Evolutionary conservation across 1,140 invertebrate species (phyloP).

Genomic region (Caenorhabditis latens): DNA sequence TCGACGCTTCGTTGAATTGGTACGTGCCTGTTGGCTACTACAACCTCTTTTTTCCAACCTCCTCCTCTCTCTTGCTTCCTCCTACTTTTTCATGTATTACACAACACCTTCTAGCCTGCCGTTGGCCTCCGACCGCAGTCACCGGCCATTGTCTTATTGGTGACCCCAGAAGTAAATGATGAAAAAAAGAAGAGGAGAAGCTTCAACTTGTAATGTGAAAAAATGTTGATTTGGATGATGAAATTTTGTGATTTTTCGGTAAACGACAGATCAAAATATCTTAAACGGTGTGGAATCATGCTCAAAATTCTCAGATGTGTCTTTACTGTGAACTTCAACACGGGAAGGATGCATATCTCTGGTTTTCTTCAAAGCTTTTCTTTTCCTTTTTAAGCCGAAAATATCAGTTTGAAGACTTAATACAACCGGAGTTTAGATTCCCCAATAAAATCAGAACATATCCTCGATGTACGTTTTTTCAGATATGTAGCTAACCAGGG

Average conservation of each 20-base stretch:
- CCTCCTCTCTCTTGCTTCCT: not conserved
- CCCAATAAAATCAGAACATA: too few species aligned
- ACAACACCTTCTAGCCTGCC: constrained; percentile 46
- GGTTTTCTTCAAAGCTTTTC: too few species aligned
- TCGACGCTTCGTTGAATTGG: constrained; percentile 37
- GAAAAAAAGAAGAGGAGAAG: constrained; percentile 1
- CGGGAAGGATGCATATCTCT: too few species aligned
- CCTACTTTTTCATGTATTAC: constrained; percentile 50
- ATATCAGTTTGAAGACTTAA: too few species aligned
- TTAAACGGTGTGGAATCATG: not conserved
- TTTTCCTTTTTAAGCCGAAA: too few species aligned
- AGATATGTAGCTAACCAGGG: too few species aligned
- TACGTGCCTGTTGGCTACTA: constrained; percentile 54
- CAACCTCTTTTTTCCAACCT: not conserved
- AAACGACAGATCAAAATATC: not conserved
- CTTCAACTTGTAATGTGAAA: constrained; percentile 28
- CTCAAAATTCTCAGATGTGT: not conserved
- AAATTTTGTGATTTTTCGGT: not conserved
- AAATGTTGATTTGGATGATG: constrained; percentile 11
- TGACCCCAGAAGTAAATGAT: constrained; percentile 2
- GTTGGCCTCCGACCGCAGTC: constrained; percentile 18
- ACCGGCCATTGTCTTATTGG: constrained; percentile 41
- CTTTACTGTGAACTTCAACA: too few species aligned
- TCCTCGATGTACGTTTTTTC: too few species aligned
- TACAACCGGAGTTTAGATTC: too few species aligned